These are phyloP conservation scores for Zoanthus sociatus DNA, from an alignment of 92 coral and sea anemone species.

Conservation along the genomic window DNA sequence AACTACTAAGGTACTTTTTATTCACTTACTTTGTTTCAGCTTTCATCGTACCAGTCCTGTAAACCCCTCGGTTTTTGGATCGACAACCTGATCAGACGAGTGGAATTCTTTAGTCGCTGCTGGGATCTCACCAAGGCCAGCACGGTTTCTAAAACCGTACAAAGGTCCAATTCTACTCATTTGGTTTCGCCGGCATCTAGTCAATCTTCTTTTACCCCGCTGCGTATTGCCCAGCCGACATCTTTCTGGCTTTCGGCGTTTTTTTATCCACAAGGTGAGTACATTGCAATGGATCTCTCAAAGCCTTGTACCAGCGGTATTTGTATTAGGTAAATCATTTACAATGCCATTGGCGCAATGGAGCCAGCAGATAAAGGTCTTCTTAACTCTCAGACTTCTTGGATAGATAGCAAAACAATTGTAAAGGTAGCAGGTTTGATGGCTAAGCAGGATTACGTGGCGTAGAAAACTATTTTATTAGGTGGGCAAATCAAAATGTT, in stretches of 20 bases:
- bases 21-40: constrained; percentile 44
- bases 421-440: too few relatives aligned
- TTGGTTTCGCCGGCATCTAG: constrained; percentile 53
- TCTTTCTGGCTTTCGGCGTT: constrained; percentile 99
- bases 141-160: constrained; percentile 53
- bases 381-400: too few relatives aligned
- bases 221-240: constrained; percentile 73
- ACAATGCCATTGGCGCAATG: too few relatives aligned
- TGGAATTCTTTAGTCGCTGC: constrained; percentile 92
- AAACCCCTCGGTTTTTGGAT: constrained; percentile 97
- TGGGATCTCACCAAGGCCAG: constrained; percentile 60
- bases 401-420: too few relatives aligned
- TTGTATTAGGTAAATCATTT: too few relatives aligned
- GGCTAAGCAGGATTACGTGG: too few relatives aligned
- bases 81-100: constrained; percentile 84
- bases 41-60: constrained; percentile 85
- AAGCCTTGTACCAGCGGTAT: too few relatives aligned
- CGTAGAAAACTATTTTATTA: too few relatives aligned
- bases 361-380: too few relatives aligned
- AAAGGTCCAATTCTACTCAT: constrained; percentile 50
- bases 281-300: not conserved
- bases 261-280: constrained; percentile 94
- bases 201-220: constrained; percentile 53
- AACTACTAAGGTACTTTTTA: not conserved
- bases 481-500: too few relatives aligned